Evolutionary conservation across 2,888 invertebrate genomes (phyloP), one percentile per base, ranked within the genome.

Genomic region (Gymnoscelis rufifasciata): DNA sequence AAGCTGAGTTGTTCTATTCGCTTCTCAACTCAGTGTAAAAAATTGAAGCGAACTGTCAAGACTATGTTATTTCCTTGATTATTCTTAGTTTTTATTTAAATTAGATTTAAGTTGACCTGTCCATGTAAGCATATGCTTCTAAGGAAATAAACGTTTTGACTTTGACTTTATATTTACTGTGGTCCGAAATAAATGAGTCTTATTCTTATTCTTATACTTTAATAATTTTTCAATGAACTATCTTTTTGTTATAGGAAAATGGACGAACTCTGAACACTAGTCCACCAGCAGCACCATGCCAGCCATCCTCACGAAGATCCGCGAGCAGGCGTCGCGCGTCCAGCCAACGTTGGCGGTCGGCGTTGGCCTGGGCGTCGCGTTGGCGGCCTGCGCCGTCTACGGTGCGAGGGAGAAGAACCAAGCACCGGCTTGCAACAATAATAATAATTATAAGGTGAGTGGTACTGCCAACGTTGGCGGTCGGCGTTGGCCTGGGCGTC

Each of bases 371-470:
- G 88, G 86, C 1, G 86, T 84, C n/a, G 82, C 88, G 0, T 23
- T 88, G 2, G 87, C 84, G 0, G 84, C 86, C 1, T 86, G 84
- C 44, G 83, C 87, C 0, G 63, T 84, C 0, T 84, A 83, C 56
- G 78, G 80, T 0, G 72, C 79, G 1, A 66, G 84, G 40, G 87
- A 87, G 56, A 83, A 78, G 72, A 83, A 79, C 51, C 78, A 78
- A 11, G 33, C 69, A 0, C 77, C 78, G 2, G 68, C 82, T 0
- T 83, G 79, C 49, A 72, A 80, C 39, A 84, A 84, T 51, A 88
- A 88, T 45, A 86, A 86, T 61, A 86, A 88, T 59, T 88, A 88
- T 70, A 87, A 88, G 82, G 88, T 87, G 7, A 56, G 66, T n/a
- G n/a, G 87, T 87, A 0, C 78, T 81, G 63, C 86, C 80, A 2